phyloP scores from a whole-genome alignment of 53 echinoderm and acorn worm genomes.

The Patiria pectinifera region DNA sequence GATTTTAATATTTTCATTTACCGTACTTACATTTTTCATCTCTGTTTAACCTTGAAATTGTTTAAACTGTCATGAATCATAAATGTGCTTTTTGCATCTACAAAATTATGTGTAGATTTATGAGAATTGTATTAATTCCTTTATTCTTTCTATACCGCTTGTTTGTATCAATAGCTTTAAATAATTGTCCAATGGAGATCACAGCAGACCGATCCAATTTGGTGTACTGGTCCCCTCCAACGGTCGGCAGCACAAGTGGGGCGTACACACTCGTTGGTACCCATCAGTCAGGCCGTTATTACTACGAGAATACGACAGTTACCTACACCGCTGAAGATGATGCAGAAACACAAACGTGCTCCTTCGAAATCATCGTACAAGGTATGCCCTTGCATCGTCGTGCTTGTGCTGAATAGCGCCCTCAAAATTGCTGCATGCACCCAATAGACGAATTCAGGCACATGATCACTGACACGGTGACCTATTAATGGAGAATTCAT shows the following conservation, averaged over 20 bases:
- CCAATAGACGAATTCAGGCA: too few species aligned
- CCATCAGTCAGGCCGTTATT: constrained; percentile 33
- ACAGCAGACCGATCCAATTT: background rate
- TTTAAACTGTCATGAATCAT: too few species aligned
- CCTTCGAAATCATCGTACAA: background rate
- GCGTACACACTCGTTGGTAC: background rate
- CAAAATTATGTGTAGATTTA: background rate
- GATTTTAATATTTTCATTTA: too few species aligned
- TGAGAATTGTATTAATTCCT: background rate
- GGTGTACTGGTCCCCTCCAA: constrained; percentile 49
- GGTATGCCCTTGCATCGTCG: background rate
- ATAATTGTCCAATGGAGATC: background rate
- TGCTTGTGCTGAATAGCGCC: too few species aligned
- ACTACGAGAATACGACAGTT: constrained; percentile 30
- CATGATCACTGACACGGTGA: too few species aligned
- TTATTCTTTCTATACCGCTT: background rate
- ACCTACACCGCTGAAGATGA: constrained; percentile 29
- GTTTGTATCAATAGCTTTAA: background rate
- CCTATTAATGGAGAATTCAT: too few species aligned
- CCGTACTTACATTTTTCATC: too few species aligned
- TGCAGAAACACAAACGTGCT: background rate
- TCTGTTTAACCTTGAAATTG: too few species aligned
- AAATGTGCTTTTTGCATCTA: too few species aligned
- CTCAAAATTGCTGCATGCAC: too few species aligned
- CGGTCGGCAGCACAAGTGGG: background rate